A percentile compares a stretch with the other conserved stretches of the same genome.
phyloP scores from a whole-genome alignment of 1,140 invertebrate genomes.

The Akabosia matsudoensis region DNA sequence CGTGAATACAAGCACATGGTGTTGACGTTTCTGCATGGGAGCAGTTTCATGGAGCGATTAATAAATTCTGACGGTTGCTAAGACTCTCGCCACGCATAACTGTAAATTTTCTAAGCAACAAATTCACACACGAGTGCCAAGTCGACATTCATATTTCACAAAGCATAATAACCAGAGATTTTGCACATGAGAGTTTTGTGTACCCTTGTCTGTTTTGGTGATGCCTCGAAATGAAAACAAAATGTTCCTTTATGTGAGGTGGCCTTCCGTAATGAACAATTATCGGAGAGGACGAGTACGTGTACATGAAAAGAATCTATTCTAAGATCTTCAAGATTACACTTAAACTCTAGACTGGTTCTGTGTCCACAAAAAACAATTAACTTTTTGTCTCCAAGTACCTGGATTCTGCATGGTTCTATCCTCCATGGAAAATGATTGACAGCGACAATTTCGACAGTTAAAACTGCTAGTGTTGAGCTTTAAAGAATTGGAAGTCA shows the following conservation, averaged over 20 bases:
- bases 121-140: not conserved
- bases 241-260: not conserved
- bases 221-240: not conserved
- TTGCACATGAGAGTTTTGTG: not conserved
- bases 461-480: too few relatives aligned
- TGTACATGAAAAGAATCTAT: too few relatives aligned
- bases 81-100: not conserved
- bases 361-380: too few relatives aligned
- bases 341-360: too few relatives aligned
- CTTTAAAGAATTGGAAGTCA: too few relatives aligned
- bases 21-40: not conserved
- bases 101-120: not conserved
- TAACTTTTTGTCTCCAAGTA: too few relatives aligned
- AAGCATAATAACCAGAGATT: not conserved
- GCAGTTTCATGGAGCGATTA: not conserved
- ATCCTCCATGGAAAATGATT: too few relatives aligned
- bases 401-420: too few relatives aligned
- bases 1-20: not conserved
- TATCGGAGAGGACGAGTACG: too few relatives aligned
- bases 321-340: too few relatives aligned
- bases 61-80: not conserved
- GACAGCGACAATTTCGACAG: too few relatives aligned
- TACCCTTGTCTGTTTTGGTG: not conserved
- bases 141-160: not conserved
- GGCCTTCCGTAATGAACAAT: too few relatives aligned